Percentiles rank a stretch among this genome's conserved stretches.
Evolutionary conservation across 2,888 invertebrate species (phyloP).

Genomic region (Agrilus mali): DNA sequence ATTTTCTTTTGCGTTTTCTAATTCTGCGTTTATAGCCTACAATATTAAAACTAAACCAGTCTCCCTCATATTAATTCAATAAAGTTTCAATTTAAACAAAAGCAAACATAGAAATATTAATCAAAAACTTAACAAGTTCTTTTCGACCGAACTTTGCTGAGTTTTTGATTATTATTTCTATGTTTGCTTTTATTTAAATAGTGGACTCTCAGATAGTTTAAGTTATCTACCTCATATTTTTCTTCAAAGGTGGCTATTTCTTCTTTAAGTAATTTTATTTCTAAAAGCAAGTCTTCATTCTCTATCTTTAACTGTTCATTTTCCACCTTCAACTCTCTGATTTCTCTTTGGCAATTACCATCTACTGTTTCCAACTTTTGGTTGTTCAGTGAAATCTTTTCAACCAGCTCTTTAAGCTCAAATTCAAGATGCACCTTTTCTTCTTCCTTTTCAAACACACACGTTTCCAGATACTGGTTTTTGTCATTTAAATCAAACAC

Average conservation of each 20-base stretch:
- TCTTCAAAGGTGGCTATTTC: background rate
- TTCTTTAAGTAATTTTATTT: slow-evolving; percentile 10
- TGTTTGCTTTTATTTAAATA: too few relatives aligned
- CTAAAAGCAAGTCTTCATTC: slow-evolving; percentile 2
- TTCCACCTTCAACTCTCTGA: slow-evolving; percentile 11
- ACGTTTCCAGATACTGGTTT: slow-evolving; percentile 2
- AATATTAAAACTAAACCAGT: background rate
- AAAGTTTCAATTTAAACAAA: background rate
- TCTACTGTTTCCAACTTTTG: background rate
- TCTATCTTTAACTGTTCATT: slow-evolving; percentile 2
- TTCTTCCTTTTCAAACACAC: background rate
- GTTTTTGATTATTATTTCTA: too few relatives aligned
- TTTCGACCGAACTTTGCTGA: background rate
- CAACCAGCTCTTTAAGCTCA: too few relatives aligned
- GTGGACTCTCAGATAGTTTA: background rate
- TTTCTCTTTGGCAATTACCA: background rate
- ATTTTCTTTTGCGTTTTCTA: slow-evolving; percentile 15
- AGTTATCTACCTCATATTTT: background rate
- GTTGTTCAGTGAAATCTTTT: too few relatives aligned
- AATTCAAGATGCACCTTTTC: background rate
- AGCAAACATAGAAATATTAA: background rate
- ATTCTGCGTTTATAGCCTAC: slow-evolving; percentile 15
- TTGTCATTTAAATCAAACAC: slow-evolving; percentile 10
- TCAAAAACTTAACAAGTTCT: background rate
- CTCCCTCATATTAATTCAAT: background rate